Percentiles rank a stretch among this genome's conserved stretches.
These are phyloP conservation scores for Xestia ashworthii DNA, from an alignment of 2,888 invertebrate genomes.

Conservation along the genomic window DNA sequence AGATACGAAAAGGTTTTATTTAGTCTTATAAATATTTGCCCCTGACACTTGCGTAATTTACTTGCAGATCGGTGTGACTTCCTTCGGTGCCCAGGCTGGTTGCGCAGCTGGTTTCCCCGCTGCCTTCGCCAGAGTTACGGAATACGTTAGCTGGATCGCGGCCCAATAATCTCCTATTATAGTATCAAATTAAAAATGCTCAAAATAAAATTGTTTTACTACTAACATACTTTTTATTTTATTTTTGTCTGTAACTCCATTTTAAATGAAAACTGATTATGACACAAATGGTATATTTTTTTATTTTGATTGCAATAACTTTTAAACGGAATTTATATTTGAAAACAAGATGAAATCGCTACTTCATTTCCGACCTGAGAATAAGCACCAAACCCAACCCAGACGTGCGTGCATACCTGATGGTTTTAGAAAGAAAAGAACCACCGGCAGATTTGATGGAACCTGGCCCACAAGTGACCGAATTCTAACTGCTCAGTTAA, in stretches of 20 bases:
- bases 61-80: constrained; percentile 72
- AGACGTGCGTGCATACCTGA: neutral
- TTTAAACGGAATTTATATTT: neutral
- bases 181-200: neutral
- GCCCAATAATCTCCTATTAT: constrained; percentile 32
- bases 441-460: neutral
- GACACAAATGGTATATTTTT: neutral
- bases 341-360: neutral
- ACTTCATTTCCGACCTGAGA: neutral
- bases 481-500: neutral
- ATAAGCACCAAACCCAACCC: neutral
- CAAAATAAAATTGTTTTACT: constrained; percentile 5
- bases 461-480: neutral
- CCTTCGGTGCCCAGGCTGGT: constrained; percentile 73
- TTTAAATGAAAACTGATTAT: neutral
- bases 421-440: neutral
- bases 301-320: neutral
- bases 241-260: neutral
- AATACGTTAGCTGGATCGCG: constrained; percentile 73
- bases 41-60: constrained; percentile 1
- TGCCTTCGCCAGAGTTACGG: constrained; percentile 76
- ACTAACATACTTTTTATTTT: neutral
- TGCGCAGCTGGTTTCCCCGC: constrained; percentile 74
- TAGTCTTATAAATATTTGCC: no score
- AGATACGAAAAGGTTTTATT: neutral